A percentile compares a stretch with the other conserved stretches of the same genome.
Conservation (phyloP, 2,888 invertebrate species). For the Ophonus ardosiacus region DNA sequence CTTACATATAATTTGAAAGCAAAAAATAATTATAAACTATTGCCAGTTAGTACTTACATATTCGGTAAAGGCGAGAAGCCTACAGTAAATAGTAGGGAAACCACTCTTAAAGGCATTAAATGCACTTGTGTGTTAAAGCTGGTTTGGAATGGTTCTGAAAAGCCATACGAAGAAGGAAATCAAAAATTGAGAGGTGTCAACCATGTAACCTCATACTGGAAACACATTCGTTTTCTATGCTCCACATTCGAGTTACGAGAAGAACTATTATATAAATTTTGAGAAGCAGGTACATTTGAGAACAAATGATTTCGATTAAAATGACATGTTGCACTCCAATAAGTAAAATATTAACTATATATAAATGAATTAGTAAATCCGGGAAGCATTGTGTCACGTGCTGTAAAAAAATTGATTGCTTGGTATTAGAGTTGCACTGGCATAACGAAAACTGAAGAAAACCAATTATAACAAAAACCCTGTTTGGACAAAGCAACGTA, state of each 20-base stretch:
- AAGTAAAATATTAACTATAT: not conserved
- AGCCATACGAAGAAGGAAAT: no score
- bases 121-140: no score
- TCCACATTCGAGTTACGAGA: not conserved
- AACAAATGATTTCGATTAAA: not conserved
- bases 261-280: not conserved
- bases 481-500: slow-evolving; percentile 13
- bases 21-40: no score
- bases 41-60: no score
- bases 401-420: slow-evolving; percentile 36
- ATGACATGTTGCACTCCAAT: not conserved
- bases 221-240: no score
- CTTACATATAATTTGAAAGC: no score
- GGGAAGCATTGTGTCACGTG: not conserved
- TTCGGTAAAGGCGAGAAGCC: no score
- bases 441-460: slow-evolving; percentile 39
- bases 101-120: no score
- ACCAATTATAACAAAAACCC: slow-evolving; percentile 51
- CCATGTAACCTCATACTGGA: no score
- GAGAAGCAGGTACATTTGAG: not conserved
- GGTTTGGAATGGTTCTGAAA: no score
- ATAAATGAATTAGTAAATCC: not conserved
- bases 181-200: no score
- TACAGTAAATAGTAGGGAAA: no score
- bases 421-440: slow-evolving; percentile 32